Evolutionary conservation across 1,140 invertebrate species (phyloP).

Genomic region (Centruroides sculpturatus): DNA sequence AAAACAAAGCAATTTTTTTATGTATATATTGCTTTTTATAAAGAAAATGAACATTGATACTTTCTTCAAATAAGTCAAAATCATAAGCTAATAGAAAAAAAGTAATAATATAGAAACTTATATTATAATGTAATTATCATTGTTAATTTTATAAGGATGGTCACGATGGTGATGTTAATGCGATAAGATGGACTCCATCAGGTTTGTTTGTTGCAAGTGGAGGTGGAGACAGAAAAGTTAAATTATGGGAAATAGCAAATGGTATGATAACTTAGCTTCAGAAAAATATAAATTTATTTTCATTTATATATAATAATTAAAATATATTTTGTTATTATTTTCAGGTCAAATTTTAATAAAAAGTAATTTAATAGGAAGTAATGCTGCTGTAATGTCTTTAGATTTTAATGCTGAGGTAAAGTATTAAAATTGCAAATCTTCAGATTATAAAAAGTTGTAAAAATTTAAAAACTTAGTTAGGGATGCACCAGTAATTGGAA

Average conservation of each 20-base stretch:
- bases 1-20: too few relatives aligned
- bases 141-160: slow-evolving; percentile 50
- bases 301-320: background rate
- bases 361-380: slow-evolving; percentile 71
- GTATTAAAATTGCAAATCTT: slow-evolving; percentile 10
- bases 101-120: too few relatives aligned
- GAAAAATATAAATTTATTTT: background rate
- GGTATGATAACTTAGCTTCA: slow-evolving; percentile 36
- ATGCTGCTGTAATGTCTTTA: slow-evolving; percentile 84
- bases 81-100: too few relatives aligned
- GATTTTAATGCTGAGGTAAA: slow-evolving; percentile 69
- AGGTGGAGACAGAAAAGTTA: slow-evolving; percentile 87
- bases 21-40: too few relatives aligned
- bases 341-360: slow-evolving; percentile 50
- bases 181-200: slow-evolving; percentile 78
- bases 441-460: too few relatives aligned
- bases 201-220: slow-evolving; percentile 67
- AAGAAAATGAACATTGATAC: too few relatives aligned
- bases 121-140: too few relatives aligned
- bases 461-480: too few relatives aligned
- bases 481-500: too few relatives aligned
- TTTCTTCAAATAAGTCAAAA: too few relatives aligned
- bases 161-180: slow-evolving; percentile 89
- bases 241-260: slow-evolving; percentile 85
- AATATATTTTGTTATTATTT: slow-evolving; percentile 22